A percentile compares a stretch with the other conserved stretches of the same genome.
Evolutionary conservation across 2,888 invertebrate genomes (phyloP).

Genomic region (Hemicrepidius hirtus): DNA sequence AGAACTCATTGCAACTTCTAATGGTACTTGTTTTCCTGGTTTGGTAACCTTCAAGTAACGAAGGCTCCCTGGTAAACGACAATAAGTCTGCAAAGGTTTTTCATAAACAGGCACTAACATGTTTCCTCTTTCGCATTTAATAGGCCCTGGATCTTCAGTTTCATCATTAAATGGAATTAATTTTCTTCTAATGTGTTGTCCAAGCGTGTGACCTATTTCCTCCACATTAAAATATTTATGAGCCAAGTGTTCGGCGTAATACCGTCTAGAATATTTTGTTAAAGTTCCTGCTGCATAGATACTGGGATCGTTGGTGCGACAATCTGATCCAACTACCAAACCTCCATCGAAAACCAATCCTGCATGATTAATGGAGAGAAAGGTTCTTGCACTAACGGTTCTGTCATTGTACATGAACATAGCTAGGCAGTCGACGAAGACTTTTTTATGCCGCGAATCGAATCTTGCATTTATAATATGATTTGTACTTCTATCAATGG

Average conservation of each 20-base stretch:
- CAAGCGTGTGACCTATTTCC: slow-evolving; percentile 79
- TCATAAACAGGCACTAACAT: slow-evolving; percentile 66
- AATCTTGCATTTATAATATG: slow-evolving; percentile 67
- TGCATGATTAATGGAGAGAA: slow-evolving; percentile 74
- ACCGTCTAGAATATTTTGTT: slow-evolving; percentile 78
- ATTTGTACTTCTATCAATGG: slow-evolving; percentile 63
- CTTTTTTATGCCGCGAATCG: slow-evolving; percentile 71
- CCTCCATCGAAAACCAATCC: slow-evolving; percentile 78
- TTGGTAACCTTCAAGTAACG: slow-evolving; percentile 76
- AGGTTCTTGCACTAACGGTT: slow-evolving; percentile 70
- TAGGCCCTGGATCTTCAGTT: slow-evolving; percentile 32
- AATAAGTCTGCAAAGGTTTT: slow-evolving; percentile 69
- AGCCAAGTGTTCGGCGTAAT: slow-evolving; percentile 73
- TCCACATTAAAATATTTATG: slow-evolving; percentile 77
- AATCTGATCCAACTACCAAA: slow-evolving; percentile 77
- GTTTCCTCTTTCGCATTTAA: slow-evolving; percentile 30
- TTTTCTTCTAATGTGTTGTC: slow-evolving; percentile 53
- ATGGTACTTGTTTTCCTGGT: slow-evolving; percentile 76
- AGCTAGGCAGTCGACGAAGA: slow-evolving; percentile 74
- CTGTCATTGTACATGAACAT: slow-evolving; percentile 77
- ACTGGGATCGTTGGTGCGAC: slow-evolving; percentile 78
- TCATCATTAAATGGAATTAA: slow-evolving; percentile 46
- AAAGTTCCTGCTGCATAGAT: slow-evolving; percentile 81
- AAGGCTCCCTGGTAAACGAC: slow-evolving; percentile 77
- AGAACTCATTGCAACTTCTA: slow-evolving; percentile 72